Base-by-base conservation (phyloP, 2,113 vertebrate species). In the Falcunculus frontatus region DNA sequence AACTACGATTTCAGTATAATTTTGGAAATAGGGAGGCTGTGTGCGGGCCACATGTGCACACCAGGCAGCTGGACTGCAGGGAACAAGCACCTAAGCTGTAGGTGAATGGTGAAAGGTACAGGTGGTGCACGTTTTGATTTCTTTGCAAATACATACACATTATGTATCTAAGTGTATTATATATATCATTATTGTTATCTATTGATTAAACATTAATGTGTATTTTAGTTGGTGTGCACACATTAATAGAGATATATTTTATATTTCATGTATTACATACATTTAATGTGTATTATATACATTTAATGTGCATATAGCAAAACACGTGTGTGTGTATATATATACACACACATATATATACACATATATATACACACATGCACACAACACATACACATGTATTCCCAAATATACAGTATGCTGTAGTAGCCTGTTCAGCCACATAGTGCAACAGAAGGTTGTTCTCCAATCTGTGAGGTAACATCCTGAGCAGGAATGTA, bases 391-490 rank as follows among this genome's bases (percentile, higher is more conserved):
- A 27, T 25, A 60, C 25, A 27, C 17, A 20, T 42, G 41, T 74
- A 10, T 68, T 90, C 44, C 16, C 44, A 81, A 30, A 44, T 53
- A 17, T 68, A 37, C 30, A 64, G 22, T 30, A 32, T 25, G 32
- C 63, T 26, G 16, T 44, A 64, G 27, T 17, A 83, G 27, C 35
- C 50, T 59, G 13, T 59, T 89, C 53, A 63, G 47, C 29, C 56
- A 44, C 14, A 30, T 22, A 64, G 41, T 2, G 0, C 1, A 5
- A 10, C 22, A 69, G 20, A 25, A 29, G 10, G 30, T 14, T 87
- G 50, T 47, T 35, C 17, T 20, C 6, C 33, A 37, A 0, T 35
- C 35, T 1, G 0, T 0, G 2, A n/a, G 16, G 26, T 18, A 25
- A 55, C 55, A 33, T 41, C 69, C 30, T 42, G 16, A 46, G 16